These are phyloP conservation scores for Nesoenas mayeri DNA, from an alignment of 2,113 vertebrate species.

Conservation along the genomic window DNA sequence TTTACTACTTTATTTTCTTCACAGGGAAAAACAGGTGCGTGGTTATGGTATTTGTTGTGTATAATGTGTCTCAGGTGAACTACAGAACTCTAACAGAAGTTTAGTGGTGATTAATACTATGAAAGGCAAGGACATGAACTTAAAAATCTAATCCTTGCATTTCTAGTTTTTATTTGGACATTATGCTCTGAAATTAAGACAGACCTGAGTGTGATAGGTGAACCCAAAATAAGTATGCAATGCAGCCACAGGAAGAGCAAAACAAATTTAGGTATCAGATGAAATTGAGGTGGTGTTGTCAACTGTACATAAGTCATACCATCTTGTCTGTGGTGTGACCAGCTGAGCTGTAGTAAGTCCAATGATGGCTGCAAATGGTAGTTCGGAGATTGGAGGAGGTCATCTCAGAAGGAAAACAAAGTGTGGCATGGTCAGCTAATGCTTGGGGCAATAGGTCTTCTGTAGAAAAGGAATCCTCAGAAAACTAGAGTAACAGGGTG, in stretches of 20 bases:
- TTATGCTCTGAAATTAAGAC: not conserved
- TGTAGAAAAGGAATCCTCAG: not conserved
- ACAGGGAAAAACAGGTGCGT: not conserved
- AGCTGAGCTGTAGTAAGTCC: not conserved
- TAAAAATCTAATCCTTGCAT: not conserved
- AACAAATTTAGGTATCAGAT: not conserved
- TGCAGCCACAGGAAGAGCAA: fast-evolving
- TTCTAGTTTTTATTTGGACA: not conserved
- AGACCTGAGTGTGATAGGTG: not conserved
- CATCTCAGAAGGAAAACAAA: not conserved
- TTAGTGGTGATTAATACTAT: not conserved
- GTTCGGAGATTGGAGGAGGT: fast-evolving
- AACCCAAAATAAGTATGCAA: not conserved
- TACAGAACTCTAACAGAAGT: not conserved
- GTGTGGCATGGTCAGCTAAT: not conserved
- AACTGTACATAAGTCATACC: not conserved
- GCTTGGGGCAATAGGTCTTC: not conserved
- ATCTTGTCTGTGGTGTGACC: not conserved
- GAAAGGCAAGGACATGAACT: not conserved
- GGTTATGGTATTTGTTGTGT: not conserved
- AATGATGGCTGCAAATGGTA: not conserved
- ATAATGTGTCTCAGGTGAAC: not conserved
- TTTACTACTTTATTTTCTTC: not conserved
- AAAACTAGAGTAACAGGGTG: not conserved
- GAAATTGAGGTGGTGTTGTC: not conserved